Evolutionary conservation across 1,140 invertebrate species (phyloP), one percentile per base, ranked within the genome.

Genomic region (Andrena cerasifolii): DNA sequence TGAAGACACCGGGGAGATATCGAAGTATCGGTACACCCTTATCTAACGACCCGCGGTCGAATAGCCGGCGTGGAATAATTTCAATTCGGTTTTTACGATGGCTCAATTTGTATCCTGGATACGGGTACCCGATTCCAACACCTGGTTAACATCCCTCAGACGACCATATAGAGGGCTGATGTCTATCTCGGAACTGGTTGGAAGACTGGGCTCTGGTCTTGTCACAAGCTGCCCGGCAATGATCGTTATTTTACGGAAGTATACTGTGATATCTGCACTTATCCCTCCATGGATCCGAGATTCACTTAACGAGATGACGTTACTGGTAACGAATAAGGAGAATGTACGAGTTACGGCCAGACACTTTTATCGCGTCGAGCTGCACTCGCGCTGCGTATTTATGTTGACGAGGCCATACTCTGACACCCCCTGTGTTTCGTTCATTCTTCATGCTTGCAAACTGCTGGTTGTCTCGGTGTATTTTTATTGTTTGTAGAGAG

Each of bases 201-300:
- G 18, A 18, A 36, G 68, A 40, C 47, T 58, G 18, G 59, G 36
- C 18, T 51, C 66, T 31, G 74, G 54, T 59, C 66, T 40, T 40
- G 56, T 77, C 66, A 77, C 47, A 51, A 51, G 43, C 43, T 61
- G 43, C 16, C 18, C 8, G n/a, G 36, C 68, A 78, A 72, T 63
- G 47, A 78, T 78, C 75, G 54, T 78, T 72, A 72, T 53, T 78
- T 72, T 72, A 72, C 75, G 58, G 24, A 72, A 72, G 67, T 72
- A 72, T 62, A 78, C 28, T 26, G 40, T 18, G 58, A 62, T 24
- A 49, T 61, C 58, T 10, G 16, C 67, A 54, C 26, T 78, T 78
- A 26, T 62, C 67, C 36, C n/a, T 62, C 47, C 36, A 31, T 31
- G 49, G 12, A 62, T 26, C 26, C 58, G n/a, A 26, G 63, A 45